phyloP scores from a whole-genome alignment of 2,113 vertebrate genomes.

The Hucho hucho region DNA sequence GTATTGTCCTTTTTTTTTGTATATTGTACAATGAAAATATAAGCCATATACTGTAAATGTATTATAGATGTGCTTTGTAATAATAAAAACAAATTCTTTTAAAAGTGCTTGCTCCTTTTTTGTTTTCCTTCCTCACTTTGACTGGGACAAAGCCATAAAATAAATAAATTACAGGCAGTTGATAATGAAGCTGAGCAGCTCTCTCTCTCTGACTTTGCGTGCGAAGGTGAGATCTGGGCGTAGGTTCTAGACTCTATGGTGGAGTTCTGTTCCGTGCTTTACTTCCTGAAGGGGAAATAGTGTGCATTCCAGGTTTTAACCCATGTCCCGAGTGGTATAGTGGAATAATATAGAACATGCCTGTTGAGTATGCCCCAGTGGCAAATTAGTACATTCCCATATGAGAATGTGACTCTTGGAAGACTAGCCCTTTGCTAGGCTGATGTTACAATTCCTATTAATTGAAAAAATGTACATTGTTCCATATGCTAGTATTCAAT shows the following conservation, averaged over 20 bases:
- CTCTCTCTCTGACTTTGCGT: slow-evolving; percentile 18
- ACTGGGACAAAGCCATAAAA: slow-evolving; percentile 49
- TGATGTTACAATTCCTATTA: too few relatives aligned
- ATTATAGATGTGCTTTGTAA: slow-evolving; percentile 45
- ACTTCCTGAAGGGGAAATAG: slow-evolving; percentile 72
- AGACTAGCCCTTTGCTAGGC: too few relatives aligned
- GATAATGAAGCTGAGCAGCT: slow-evolving; percentile 5
- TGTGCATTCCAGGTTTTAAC: slow-evolving; percentile 67
- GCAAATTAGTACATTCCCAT: slow-evolving; percentile 31
- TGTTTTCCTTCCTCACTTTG: not conserved
- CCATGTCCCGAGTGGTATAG: slow-evolving; percentile 52
- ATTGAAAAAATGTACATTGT: too few relatives aligned
- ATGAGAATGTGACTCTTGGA: slow-evolving; percentile 28
- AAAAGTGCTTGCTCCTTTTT: not conserved
- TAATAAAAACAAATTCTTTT: not conserved
- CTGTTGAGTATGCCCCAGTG: slow-evolving; percentile 36
- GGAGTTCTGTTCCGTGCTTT: slow-evolving; percentile 48
- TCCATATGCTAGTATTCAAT: too few relatives aligned
- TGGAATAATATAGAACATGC: slow-evolving; percentile 61
- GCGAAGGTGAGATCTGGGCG: slow-evolving; percentile 57
- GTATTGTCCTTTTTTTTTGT: slow-evolving; percentile 38
- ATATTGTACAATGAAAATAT: slow-evolving; percentile 51
- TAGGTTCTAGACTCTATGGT: slow-evolving; percentile 33
- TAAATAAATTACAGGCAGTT: not conserved
- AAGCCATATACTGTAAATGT: slow-evolving; percentile 14